Conservation (phyloP, 2,888 invertebrate genomes). For the Chelonus formosanus region DNA sequence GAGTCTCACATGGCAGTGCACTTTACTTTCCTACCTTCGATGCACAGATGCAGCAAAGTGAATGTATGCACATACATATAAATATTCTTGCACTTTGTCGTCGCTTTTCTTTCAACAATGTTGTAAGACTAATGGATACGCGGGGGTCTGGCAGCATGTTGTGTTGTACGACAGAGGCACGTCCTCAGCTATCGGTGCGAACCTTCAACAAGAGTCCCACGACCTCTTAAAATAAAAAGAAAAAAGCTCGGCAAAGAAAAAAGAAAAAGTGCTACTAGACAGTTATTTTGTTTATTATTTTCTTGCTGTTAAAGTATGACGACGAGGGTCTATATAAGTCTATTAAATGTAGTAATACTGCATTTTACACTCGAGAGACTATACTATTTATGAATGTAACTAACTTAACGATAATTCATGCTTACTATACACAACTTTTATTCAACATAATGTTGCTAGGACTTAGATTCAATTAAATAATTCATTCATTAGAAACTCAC, state of each 20-base stretch:
- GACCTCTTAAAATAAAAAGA: slow-evolving; percentile 17
- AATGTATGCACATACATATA: slow-evolving; percentile 18
- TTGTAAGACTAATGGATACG: slow-evolving; percentile 41
- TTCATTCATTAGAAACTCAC: too few relatives aligned
- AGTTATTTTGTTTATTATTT: slow-evolving; percentile 16
- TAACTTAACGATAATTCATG: too few relatives aligned
- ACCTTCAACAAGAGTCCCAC: slow-evolving; percentile 21
- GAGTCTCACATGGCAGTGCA: neutral
- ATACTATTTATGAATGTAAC: too few relatives aligned
- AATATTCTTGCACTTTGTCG: slow-evolving; percentile 34
- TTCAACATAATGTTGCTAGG: too few relatives aligned
- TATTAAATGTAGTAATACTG: too few relatives aligned
- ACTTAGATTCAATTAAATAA: too few relatives aligned
- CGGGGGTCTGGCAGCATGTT: slow-evolving; percentile 17
- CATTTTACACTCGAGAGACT: too few relatives aligned
- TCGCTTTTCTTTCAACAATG: slow-evolving; percentile 41
- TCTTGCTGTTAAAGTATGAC: neutral
- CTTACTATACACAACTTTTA: too few relatives aligned
- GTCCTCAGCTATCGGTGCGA: slow-evolving; percentile 18
- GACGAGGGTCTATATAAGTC: neutral
- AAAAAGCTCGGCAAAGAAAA: slow-evolving; percentile 1
- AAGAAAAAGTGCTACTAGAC: slow-evolving; percentile 11
- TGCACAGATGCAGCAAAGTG: slow-evolving; percentile 5
- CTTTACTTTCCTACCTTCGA: slow-evolving; percentile 8
- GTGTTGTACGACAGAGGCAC: slow-evolving; percentile 29